Evolutionary conservation across 2,797 vertebrate genomes (phyloP).

Genomic region (Anguilla pacifica): DNA sequence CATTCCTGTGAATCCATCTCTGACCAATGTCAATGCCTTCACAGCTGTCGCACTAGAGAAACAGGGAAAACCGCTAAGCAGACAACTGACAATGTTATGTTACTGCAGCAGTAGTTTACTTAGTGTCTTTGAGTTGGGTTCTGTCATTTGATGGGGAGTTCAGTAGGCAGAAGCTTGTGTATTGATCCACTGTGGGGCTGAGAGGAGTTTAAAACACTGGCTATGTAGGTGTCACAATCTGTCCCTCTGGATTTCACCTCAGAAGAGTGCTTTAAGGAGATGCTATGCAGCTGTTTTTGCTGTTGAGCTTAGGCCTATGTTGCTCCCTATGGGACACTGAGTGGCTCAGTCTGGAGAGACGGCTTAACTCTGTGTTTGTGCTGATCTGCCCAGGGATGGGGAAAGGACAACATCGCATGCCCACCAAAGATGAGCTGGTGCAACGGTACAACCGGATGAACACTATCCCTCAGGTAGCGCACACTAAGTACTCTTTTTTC

Average conservation of each 20-base stretch:
- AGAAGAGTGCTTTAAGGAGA: not conserved
- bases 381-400: conserved; percentile 85
- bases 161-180: not conserved
- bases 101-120: not conserved
- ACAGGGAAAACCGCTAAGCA: not conserved
- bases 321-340: not conserved
- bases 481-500: not conserved
- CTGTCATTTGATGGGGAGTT: not conserved
- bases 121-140: not conserved
- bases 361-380: not conserved
- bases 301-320: not conserved
- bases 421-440: conserved; percentile 96
- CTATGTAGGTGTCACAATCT: not conserved
- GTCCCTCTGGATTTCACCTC: not conserved
- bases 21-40: not conserved
- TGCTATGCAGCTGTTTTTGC: not conserved
- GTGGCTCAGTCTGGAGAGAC: not conserved
- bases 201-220: not conserved
- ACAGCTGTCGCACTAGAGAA: not conserved
- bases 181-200: not conserved
- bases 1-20: not conserved
- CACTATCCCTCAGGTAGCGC: conserved; percentile 92
- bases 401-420: conserved; percentile 99
- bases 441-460: conserved; percentile 98
- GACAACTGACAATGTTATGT: not conserved